Evolutionary conservation across 2,888 invertebrate species (phyloP).

Genomic region (Thecophora atra): DNA sequence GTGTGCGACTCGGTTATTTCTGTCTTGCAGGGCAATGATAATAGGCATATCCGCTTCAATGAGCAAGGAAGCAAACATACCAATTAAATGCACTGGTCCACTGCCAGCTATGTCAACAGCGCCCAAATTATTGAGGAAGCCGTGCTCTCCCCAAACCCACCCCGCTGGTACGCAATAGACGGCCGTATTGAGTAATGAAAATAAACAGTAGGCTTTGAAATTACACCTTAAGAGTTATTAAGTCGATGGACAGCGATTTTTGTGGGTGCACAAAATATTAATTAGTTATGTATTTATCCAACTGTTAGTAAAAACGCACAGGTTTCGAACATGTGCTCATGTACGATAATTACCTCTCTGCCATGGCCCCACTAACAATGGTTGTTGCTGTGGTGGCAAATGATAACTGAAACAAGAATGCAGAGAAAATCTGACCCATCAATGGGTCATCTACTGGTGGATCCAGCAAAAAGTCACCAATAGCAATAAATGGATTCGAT

Average conservation of each 20-base stretch:
- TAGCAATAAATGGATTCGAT: constrained; percentile 82
- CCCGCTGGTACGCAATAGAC: constrained; percentile 94
- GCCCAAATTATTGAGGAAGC: constrained; percentile 83
- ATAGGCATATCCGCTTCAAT: not conserved
- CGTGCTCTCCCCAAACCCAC: constrained; percentile 91
- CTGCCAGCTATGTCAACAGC: constrained; percentile 94
- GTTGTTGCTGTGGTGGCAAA: constrained; percentile 89
- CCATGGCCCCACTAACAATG: constrained; percentile 94
- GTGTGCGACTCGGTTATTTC: too few relatives aligned
- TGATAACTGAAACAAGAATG: constrained; percentile 89
- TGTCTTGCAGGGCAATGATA: too few relatives aligned
- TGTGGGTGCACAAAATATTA: too few relatives aligned
- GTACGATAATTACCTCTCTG: constrained; percentile 75
- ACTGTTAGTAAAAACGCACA: not conserved
- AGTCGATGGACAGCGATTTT: constrained; percentile 1
- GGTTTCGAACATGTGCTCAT: not conserved
- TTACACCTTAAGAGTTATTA: constrained; percentile 73
- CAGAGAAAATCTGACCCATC: constrained; percentile 87
- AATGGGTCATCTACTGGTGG: constrained; percentile 76
- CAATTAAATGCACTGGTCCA: constrained; percentile 89
- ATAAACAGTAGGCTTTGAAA: constrained; percentile 90
- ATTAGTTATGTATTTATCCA: too few relatives aligned
- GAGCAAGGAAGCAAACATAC: constrained; percentile 62
- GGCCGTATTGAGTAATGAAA: constrained; percentile 86
- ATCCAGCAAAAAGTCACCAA: constrained; percentile 86